phyloP scores from a whole-genome alignment of 2,888 invertebrate genomes.

The Achlya flavicornis region DNA sequence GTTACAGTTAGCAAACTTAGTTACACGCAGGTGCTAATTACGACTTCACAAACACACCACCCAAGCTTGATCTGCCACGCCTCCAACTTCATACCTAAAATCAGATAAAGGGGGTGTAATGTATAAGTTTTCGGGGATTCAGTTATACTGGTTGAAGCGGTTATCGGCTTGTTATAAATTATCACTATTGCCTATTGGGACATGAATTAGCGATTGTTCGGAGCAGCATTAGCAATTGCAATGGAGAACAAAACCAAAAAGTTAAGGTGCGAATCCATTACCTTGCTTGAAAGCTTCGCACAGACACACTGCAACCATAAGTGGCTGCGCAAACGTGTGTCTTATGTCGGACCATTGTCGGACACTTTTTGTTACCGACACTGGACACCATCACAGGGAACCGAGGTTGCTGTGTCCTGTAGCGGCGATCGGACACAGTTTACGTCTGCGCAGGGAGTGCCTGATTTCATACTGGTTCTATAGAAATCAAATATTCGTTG shows the following conservation, averaged over 20 bases:
- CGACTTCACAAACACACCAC: constrained; percentile 51
- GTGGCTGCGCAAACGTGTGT: too few species aligned
- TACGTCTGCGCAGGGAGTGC: too few species aligned
- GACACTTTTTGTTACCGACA: too few species aligned
- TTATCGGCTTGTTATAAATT: constrained; percentile 34
- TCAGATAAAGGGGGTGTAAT: background rate
- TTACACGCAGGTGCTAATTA: constrained; percentile 72
- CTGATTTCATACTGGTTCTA: too few species aligned
- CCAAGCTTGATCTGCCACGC: constrained; percentile 34
- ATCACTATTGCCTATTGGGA: constrained; percentile 30
- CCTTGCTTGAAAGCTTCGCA: too few species aligned
- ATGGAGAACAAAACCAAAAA: background rate
- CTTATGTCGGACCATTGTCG: too few species aligned
- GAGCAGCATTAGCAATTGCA: background rate
- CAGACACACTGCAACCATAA: too few species aligned
- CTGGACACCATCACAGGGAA: too few species aligned
- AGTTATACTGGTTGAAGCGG: constrained; percentile 11
- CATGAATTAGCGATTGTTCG: constrained; percentile 34
- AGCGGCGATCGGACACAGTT: too few species aligned
- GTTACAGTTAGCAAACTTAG: constrained; percentile 59
- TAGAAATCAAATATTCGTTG: too few species aligned
- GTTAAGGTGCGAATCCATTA: too few species aligned
- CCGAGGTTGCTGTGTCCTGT: too few species aligned
- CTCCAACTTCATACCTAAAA: constrained; percentile 17
- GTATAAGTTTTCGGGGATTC: constrained; percentile 3